Evolutionary conservation across 1,140 invertebrate genomes (phyloP), one percentile per base, ranked within the genome.

Genomic region (Sitodiplosis mosellana): DNA sequence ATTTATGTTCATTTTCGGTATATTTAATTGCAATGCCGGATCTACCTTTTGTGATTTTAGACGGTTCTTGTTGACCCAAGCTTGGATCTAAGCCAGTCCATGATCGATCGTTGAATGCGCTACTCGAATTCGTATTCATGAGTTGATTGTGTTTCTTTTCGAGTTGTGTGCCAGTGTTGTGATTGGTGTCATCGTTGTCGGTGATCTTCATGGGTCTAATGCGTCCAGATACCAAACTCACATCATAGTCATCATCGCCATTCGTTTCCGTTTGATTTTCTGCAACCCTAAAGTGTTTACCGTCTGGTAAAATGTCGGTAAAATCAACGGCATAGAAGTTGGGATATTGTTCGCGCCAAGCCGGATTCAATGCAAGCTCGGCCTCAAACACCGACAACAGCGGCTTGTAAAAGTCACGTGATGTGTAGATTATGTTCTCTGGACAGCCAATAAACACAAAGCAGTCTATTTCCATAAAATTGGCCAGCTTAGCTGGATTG

Each of bases 321-420:
- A 87, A 92, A 59, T 91, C 83, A 40, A 78, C 77, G 15, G 80
- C 69, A 61, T 85, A 84, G 15, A 59, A 60, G 22, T 77, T 71
- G 52, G 69, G 63, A 59, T 71, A 69, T 56, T 70, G 70, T 54
- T 70, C 63, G 65, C 83, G 55, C 62, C 62, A 64, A 57, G 48
- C 69, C 59, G 54, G 66, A 70, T 84, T 85, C 38, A 89, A 73
- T 3, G 91, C 92, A 33, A 93, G 68, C 69, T 96, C 92, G 36
- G 94, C 69, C 67, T 97, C 92, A 67, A 78, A 91, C 3, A 90
- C 83, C n/a, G 87, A 89, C 1, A 92, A 76, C 43, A 97, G 76
- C 5, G 91, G 89, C 56, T 83, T 84, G 48, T 86, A 83, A 62
- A 87, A 92, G 34, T 94, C 88, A 56, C 80, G 77, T 40, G 76